Percentiles rank a stretch among this genome's conserved stretches.
Evolutionary conservation across 2,888 invertebrate species (phyloP).

Genomic region (Mythimna lalbum): DNA sequence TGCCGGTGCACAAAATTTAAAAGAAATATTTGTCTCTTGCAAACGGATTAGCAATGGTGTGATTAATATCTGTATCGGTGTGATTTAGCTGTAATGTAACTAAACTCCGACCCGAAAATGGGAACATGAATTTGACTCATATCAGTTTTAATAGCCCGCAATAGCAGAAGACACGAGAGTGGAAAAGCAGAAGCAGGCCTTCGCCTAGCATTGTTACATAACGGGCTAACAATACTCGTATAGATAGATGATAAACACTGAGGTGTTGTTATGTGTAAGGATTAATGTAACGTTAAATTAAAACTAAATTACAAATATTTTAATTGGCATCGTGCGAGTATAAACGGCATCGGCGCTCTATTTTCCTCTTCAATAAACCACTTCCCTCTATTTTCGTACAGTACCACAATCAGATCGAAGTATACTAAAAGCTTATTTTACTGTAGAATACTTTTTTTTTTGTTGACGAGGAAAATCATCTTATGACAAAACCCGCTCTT

Average conservation of each 20-base stretch:
- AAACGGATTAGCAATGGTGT: background rate
- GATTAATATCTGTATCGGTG: background rate
- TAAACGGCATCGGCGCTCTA: conserved; percentile 3
- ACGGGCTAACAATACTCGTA: too few relatives aligned
- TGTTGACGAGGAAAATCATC: too few relatives aligned
- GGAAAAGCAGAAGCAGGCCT: too few relatives aligned
- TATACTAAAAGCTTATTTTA: background rate
- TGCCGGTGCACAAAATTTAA: background rate
- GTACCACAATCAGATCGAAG: background rate
- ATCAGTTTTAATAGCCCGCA: too few relatives aligned
- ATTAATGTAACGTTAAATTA: background rate
- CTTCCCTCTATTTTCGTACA: background rate
- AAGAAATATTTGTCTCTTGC: background rate
- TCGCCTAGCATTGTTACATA: too few relatives aligned
- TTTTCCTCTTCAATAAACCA: background rate
- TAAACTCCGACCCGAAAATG: too few relatives aligned
- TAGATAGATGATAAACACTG: background rate
- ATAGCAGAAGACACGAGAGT: too few relatives aligned
- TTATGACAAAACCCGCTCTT: too few relatives aligned
- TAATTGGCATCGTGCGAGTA: background rate
- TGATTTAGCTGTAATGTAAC: background rate
- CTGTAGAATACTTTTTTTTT: too few relatives aligned
- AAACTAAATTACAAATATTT: background rate
- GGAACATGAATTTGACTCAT: too few relatives aligned
- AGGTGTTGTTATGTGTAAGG: background rate